Conservation (phyloP, 2,888 invertebrate genomes). For the Baccha elongata region DNA sequence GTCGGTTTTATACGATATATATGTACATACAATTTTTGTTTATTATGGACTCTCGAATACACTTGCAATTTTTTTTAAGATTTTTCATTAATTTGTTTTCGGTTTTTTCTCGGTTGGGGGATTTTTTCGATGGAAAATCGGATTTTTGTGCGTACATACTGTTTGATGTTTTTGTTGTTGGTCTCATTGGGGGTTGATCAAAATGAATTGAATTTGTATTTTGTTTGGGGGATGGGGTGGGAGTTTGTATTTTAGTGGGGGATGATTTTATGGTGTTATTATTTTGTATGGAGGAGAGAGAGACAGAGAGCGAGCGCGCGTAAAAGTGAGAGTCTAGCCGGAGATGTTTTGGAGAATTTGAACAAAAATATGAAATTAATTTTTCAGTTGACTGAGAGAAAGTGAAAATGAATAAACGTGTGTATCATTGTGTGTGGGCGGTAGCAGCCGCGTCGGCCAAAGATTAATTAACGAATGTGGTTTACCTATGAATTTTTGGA, state of each 20-base stretch:
- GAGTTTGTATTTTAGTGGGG: constrained; percentile 18
- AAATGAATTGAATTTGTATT: constrained; percentile 67
- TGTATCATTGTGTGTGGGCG: constrained; percentile 71
- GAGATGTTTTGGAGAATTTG: constrained; percentile 38
- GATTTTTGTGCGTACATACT: constrained; percentile 75
- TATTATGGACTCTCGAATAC: constrained; percentile 70
- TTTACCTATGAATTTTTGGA: not conserved
- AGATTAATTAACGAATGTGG: constrained; percentile 60
- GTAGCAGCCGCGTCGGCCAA: constrained; percentile 37
- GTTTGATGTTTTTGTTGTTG: constrained; percentile 21
- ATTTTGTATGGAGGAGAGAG: constrained; percentile 44
- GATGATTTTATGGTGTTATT: constrained; percentile 43
- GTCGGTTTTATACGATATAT: constrained; percentile 16
- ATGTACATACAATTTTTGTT: constrained; percentile 44
- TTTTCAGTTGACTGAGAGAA: constrained; percentile 74
- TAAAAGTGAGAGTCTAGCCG: constrained; percentile 49
- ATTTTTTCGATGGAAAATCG: constrained; percentile 60
- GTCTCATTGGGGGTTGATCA: constrained; percentile 75
- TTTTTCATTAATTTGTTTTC: constrained; percentile 72
- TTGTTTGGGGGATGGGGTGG: constrained; percentile 18
- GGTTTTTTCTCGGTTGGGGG: constrained; percentile 41
- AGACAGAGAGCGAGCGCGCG: constrained; percentile 48
- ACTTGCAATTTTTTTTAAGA: constrained; percentile 68
- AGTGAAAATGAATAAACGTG: constrained; percentile 74
- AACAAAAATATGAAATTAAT: constrained; percentile 76